Evolutionary conservation across 1,140 invertebrate species (phyloP).

Genomic region (Macrobrachium nipponense): DNA sequence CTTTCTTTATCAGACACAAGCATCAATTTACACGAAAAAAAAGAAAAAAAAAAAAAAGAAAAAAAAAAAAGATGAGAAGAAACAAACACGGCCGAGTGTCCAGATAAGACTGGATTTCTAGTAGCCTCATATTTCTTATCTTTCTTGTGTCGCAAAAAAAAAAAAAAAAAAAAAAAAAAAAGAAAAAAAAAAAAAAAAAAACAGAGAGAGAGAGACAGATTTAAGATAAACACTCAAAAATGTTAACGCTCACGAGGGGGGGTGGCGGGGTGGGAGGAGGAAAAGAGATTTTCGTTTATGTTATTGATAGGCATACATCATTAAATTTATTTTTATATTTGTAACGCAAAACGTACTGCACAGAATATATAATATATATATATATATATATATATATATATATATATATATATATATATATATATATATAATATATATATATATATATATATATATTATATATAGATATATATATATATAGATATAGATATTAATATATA

Average conservation of each 20-base stretch:
- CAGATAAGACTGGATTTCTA: no score
- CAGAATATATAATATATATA: neutral
- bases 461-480: slow-evolving; percentile 1
- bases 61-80: no score
- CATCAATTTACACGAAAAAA: neutral
- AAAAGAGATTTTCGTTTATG: neutral
- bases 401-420: neutral
- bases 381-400: neutral
- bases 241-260: no score
- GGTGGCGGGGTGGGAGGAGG: no score
- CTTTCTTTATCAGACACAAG: neutral
- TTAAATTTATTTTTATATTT: neutral
- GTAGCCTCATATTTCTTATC: no score
- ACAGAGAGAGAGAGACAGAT: no score
- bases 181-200: no score
- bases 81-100: no score
- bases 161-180: no score
- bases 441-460: slow-evolving; percentile 8
- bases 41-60: neutral
- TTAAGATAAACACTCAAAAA: no score
- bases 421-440: slow-evolving; percentile 12
- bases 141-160: no score
- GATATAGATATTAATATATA: slow-evolving; percentile 19
- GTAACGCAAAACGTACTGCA: neutral
- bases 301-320: neutral